A percentile compares a stretch with the other conserved stretches of the same genome.
phyloP scores from a whole-genome alignment of 2,797 vertebrate genomes.

The Gymnothorax javanicus region DNA sequence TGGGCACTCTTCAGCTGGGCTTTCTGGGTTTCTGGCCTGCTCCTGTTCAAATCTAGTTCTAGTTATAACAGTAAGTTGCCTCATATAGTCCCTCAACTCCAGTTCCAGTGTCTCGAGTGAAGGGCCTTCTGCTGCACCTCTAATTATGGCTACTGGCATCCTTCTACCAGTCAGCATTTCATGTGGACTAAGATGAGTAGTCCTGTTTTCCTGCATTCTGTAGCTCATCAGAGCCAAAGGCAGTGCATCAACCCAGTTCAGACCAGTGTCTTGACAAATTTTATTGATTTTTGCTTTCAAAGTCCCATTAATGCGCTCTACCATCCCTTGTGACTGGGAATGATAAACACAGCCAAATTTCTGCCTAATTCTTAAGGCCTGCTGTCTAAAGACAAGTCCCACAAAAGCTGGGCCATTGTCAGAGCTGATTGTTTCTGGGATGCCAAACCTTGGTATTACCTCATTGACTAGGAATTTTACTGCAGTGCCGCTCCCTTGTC shows the following conservation, averaged over 20 bases:
- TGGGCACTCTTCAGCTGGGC: too few species aligned
- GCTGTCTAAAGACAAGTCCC: too few species aligned
- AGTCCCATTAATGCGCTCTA: background rate
- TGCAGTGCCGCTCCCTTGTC: background rate
- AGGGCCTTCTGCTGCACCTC: too few species aligned
- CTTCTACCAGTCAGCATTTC: too few species aligned
- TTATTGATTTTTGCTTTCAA: background rate
- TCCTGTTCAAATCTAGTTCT: slow-evolving; percentile 12
- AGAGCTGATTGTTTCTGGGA: too few species aligned
- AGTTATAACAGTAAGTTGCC: background rate
- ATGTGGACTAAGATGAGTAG: background rate
- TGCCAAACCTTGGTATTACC: too few species aligned
- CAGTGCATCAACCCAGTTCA: background rate
- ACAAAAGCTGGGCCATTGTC: too few species aligned
- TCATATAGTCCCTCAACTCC: too few species aligned
- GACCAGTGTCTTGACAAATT: background rate
- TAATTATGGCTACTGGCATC: too few species aligned
- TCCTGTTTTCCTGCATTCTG: background rate
- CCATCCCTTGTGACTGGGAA: background rate
- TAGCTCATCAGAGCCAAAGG: background rate
- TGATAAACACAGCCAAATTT: too few species aligned
- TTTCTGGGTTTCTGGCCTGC: background rate
- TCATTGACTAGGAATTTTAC: background rate
- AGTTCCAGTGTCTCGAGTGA: too few species aligned
- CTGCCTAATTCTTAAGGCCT: too few species aligned